Percentiles rank a stretch among this genome's conserved stretches.
Conservation (phyloP, 2,797 vertebrate species). For the Hippocampus kuda region DNA sequence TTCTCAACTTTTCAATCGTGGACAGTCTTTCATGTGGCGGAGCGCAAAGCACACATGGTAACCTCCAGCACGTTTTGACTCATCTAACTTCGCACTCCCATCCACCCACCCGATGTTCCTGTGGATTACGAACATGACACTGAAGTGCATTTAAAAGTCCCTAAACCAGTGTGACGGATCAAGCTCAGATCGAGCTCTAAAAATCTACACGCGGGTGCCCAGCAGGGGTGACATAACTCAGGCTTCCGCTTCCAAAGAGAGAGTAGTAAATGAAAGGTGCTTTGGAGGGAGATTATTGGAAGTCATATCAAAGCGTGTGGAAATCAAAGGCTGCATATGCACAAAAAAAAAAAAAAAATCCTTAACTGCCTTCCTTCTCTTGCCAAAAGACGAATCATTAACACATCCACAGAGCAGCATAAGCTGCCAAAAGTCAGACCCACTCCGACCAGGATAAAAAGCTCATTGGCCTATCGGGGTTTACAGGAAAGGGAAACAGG, state of each 20-base stretch:
- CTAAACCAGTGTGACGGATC: not conserved
- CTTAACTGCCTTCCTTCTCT: constrained; percentile 26
- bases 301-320: constrained; percentile 47
- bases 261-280: constrained; percentile 34
- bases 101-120: constrained; percentile 4
- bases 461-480: constrained; percentile 29
- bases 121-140: not conserved
- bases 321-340: constrained; percentile 49
- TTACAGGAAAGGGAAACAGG: constrained; percentile 10
- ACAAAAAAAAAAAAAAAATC: constrained; percentile 15
- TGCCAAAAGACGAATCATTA: constrained; percentile 49
- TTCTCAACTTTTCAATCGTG: not conserved
- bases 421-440: constrained; percentile 18
- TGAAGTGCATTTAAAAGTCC: not conserved
- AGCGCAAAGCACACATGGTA: not conserved
- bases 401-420: constrained; percentile 27
- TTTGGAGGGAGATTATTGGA: constrained; percentile 39
- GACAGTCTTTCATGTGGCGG: not conserved
- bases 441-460: constrained; percentile 25
- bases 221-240: constrained; percentile 25
- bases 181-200: not conserved
- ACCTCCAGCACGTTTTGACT: not conserved
- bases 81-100: constrained; percentile 5
- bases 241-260: constrained; percentile 31
- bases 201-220: constrained; percentile 8